Conservation (phyloP, 2,888 invertebrate species). For the Villa cingulata region DNA sequence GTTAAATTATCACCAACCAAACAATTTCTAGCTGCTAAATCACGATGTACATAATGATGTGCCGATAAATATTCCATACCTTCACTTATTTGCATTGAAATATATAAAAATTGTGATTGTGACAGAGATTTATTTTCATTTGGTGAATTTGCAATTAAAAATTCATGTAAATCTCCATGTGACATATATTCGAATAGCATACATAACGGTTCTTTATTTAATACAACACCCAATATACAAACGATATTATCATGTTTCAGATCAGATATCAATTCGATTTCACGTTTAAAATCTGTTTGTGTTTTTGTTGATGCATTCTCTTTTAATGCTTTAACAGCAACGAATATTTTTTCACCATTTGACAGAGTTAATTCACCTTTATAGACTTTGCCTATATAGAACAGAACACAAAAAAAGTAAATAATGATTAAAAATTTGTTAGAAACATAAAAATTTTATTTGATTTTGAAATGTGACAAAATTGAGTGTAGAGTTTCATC, state of each 20-base stretch:
- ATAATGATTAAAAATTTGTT: not conserved
- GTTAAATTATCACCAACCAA: slow-evolving; percentile 87
- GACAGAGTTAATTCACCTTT: slow-evolving; percentile 75
- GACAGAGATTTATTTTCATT: slow-evolving; percentile 63
- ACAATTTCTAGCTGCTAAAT: slow-evolving; percentile 92
- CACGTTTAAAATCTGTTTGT: slow-evolving; percentile 81
- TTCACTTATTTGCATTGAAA: slow-evolving; percentile 72
- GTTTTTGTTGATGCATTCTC: slow-evolving; percentile 86
- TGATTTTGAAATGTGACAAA: slow-evolving; percentile 19
- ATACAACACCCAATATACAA: slow-evolving; percentile 81
- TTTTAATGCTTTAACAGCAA: slow-evolving; percentile 88
- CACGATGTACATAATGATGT: slow-evolving; percentile 93
- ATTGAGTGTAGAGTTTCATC: too few relatives aligned
- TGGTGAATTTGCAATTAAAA: slow-evolving; percentile 81
- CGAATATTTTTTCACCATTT: slow-evolving; percentile 55
- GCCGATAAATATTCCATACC: slow-evolving; percentile 79
- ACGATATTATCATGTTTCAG: slow-evolving; percentile 92
- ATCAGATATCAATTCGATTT: slow-evolving; percentile 89
- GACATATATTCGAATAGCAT: slow-evolving; percentile 98
- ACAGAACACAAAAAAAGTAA: not conserved
- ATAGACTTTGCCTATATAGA: slow-evolving; percentile 60
- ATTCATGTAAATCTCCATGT: slow-evolving; percentile 93
- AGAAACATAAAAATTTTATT: not conserved
- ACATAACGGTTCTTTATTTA: slow-evolving; percentile 79
- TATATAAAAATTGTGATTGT: slow-evolving; percentile 77